Evolutionary conservation across 2,113 vertebrate genomes (phyloP), one percentile per base, ranked within the genome.

Genomic region (Leucoraja erinaceus): DNA sequence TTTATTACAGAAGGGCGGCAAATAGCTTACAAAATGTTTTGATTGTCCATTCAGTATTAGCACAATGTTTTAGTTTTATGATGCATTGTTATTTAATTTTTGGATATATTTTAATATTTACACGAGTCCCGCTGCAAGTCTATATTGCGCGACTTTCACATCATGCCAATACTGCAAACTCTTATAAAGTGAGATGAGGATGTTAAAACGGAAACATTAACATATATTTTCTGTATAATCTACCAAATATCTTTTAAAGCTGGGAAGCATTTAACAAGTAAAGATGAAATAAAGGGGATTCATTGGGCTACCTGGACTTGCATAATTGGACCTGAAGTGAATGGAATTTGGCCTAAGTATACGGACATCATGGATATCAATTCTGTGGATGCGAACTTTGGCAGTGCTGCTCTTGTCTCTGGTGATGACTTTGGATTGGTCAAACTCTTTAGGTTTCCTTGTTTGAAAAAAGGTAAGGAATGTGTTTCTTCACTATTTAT

Each of bases 221-320:
- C 61, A 63, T 25, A 47, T 25, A 66, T 68, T 90, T 91, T 72
- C 90, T 91, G 20, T 91, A 47, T 91, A 72, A 91, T 91, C 16
- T 70, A 4, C 3, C 61, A 70, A 91, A 70, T 91, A 12, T 91
- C 38, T 95, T 95, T 94, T 31, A 0, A 92, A 99, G 99, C 97
- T 72, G 99, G 98, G 70, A 99, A 99, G 93, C 96, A 96, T 93
- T 94, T 99, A 93, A 96, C 96, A 4, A 95, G 95, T 91, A 98
- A 98, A 95, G 99, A 99, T 93, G 99, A 99, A 94, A 96, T 97
- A 14, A 98, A 98, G 95, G 98, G 97, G 18, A 96, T 98, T 94
- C 97, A 97, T 74, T 99, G 99, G 99, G 97, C 98, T 93, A 98
- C 98, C 0, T 99, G 99, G 99, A 99, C 98, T 0, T 97, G 98